Evolutionary conservation across 2,888 invertebrate species (phyloP), one percentile per base, ranked within the genome.

Genomic region (Reticulitermes lucifugus): DNA sequence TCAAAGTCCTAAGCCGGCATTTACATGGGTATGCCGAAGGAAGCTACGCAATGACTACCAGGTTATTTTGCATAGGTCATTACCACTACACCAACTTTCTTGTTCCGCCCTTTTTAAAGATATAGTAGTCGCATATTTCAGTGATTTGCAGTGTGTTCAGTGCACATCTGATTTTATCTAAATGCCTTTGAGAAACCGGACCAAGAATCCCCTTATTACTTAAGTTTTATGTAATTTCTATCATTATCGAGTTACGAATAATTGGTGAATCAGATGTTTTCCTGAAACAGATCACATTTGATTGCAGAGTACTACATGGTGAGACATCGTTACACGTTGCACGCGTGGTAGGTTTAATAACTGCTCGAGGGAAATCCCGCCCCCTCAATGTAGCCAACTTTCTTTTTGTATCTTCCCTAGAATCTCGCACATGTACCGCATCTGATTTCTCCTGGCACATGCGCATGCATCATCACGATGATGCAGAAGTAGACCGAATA

Each of bases 351-450:
- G 55, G 18, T 35, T 35, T 35, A 35, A 35, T 55, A 55, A 12
- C 18, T 55, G 55, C 65, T 65, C 2, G 41, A 29, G 70, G 41
- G 35, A 10, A 29, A 9, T 10, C 71, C 65, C 71, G 71, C 71
- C 71, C 35, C 71, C 22, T 70, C 14, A 73, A 22, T 41, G 41
- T 25, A 70, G 70, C 70, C 70, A 70, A 73, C 73, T 73, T 73
- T 73, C 73, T 65, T 65, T 55, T 18, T 18, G 55, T 55, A 55
- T 55, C 55, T 18, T 18, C 55, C 55, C 14, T 5, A 55, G 14
- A 55, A 70, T 70, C 70, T 70, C 41, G 41, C 41, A 73, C 29
- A 71, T 73, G 73, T 35, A 73, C 71, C 71, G 7, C 65, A 9
- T 25, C 25, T 29, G 73, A 41, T 73, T 73, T 73, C 73, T 73